Conservation (phyloP, 1,140 invertebrate species). For the Bombus superbus region DNA sequence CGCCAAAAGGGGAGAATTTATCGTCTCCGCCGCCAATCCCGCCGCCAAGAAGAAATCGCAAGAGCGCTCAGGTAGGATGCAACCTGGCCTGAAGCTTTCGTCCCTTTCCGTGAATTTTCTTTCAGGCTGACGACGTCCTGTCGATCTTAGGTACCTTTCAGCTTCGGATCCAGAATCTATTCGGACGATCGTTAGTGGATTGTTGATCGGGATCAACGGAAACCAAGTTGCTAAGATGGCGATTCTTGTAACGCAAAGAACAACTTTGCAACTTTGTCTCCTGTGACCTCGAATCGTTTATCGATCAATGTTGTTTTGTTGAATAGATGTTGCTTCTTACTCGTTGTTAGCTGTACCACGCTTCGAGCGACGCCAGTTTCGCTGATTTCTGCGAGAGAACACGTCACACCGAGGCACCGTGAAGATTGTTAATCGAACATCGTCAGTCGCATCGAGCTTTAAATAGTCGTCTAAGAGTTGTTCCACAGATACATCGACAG, state of each 20-base stretch:
- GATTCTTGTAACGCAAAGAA: not conserved
- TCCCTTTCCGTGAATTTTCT: slow-evolving; percentile 53
- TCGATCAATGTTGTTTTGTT: not conserved
- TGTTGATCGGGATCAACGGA: slow-evolving; percentile 39
- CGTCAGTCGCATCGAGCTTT: slow-evolving; percentile 26
- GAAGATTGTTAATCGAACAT: slow-evolving; percentile 51
- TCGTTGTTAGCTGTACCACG: slow-evolving; percentile 15
- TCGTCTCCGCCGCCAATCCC: slow-evolving; percentile 87
- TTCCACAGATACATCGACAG: slow-evolving; percentile 34
- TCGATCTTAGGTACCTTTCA: slow-evolving; percentile 25
- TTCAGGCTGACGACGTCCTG: slow-evolving; percentile 48
- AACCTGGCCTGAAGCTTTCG: slow-evolving; percentile 68
- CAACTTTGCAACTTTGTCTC: not conserved
- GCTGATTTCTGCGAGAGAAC: slow-evolving; percentile 17
- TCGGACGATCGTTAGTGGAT: not conserved
- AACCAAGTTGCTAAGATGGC: slow-evolving; percentile 42
- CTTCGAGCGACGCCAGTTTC: not conserved
- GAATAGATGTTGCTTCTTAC: not conserved
- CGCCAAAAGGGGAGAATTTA: slow-evolving; percentile 88
- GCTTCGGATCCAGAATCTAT: not conserved
- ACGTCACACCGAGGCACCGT: slow-evolving; percentile 72
- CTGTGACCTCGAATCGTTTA: not conserved
- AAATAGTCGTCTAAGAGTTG: slow-evolving; percentile 38
- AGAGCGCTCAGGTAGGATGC: slow-evolving; percentile 81
- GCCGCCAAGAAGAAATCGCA: slow-evolving; percentile 91